Conservation (phyloP, 2,797 vertebrate genomes). For the Oophaga sylvatica region DNA sequence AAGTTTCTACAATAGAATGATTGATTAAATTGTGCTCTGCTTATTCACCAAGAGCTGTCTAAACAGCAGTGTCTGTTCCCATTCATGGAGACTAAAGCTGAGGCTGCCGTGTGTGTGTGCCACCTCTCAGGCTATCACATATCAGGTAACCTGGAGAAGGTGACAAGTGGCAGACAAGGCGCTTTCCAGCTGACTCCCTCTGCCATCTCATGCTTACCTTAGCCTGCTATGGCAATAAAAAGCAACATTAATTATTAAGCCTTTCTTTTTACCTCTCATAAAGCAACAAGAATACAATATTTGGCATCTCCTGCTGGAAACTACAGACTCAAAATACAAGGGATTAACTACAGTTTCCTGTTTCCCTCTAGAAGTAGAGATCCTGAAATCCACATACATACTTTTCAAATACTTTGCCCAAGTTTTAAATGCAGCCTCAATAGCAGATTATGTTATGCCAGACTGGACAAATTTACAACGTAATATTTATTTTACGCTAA, state of each 20-base stretch:
- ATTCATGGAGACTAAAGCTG: slow-evolving; percentile 25
- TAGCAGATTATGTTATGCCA: too few relatives aligned
- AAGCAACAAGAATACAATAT: slow-evolving; percentile 63
- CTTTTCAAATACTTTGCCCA: not conserved
- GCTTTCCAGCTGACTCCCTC: slow-evolving; percentile 70
- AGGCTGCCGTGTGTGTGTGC: slow-evolving; percentile 50
- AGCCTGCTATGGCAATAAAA: slow-evolving; percentile 65
- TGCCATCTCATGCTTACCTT: slow-evolving; percentile 64
- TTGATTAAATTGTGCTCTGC: slow-evolving; percentile 32
- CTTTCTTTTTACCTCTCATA: slow-evolving; percentile 66
- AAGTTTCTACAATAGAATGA: slow-evolving; percentile 13
- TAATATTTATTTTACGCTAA: too few relatives aligned
- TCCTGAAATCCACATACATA: slow-evolving; percentile 26
- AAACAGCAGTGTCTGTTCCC: slow-evolving; percentile 30
- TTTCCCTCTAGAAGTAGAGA: slow-evolving; percentile 36
- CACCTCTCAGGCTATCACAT: slow-evolving; percentile 65
- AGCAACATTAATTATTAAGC: slow-evolving; percentile 69
- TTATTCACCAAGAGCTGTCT: slow-evolving; percentile 32
- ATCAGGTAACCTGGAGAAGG: slow-evolving; percentile 65
- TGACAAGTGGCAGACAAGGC: slow-evolving; percentile 66
- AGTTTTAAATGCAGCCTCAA: too few relatives aligned
- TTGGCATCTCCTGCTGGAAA: slow-evolving; percentile 67
- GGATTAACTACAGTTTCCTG: slow-evolving; percentile 61
- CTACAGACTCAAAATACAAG: slow-evolving; percentile 63
- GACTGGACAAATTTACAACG: too few relatives aligned